A percentile compares a stretch with the other conserved stretches of the same genome.
phyloP scores from a whole-genome alignment of 2,888 invertebrate genomes.

The Melipona bicolor region DNA sequence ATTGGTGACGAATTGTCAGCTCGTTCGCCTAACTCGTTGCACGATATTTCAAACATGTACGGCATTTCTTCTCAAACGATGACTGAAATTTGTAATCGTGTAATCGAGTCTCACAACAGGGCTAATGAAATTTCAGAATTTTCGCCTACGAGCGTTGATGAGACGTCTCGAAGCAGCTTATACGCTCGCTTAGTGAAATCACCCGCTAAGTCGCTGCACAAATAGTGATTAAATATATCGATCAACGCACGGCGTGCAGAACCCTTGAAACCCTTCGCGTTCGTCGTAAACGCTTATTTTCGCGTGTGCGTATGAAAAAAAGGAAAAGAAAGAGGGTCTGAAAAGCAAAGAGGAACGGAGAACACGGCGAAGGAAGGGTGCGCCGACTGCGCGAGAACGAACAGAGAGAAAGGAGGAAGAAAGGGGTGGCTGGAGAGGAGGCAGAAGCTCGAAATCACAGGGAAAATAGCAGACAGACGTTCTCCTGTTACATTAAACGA shows the following conservation, averaged over 20 bases:
- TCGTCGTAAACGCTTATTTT: conserved; percentile 22
- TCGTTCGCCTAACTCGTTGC: neutral
- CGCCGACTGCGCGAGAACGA: conserved; percentile 22
- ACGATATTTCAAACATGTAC: neutral
- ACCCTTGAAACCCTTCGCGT: conserved; percentile 41
- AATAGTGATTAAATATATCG: conserved; percentile 76
- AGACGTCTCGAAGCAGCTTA: neutral
- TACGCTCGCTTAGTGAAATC: conserved; percentile 7
- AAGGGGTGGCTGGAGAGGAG: neutral
- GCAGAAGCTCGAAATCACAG: conserved; percentile 34
- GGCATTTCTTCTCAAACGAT: no score
- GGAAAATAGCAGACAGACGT: conserved; percentile 39
- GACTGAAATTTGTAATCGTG: no score
- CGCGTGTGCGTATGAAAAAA: conserved; percentile 21
- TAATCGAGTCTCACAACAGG: no score
- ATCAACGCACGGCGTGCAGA: conserved; percentile 73
- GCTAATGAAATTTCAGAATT: no score
- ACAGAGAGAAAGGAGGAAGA: neutral
- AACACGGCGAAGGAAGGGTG: conserved; percentile 4
- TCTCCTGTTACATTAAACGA: conserved; percentile 40
- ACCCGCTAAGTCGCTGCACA: conserved; percentile 59
- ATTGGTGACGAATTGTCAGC: neutral
- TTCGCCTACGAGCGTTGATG: no score
- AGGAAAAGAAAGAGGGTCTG: neutral
- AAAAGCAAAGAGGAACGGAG: conserved; percentile 24